These are phyloP conservation scores for Bugula neritina DNA, from an alignment of 2,888 invertebrate species.

Conservation along the genomic window DNA sequence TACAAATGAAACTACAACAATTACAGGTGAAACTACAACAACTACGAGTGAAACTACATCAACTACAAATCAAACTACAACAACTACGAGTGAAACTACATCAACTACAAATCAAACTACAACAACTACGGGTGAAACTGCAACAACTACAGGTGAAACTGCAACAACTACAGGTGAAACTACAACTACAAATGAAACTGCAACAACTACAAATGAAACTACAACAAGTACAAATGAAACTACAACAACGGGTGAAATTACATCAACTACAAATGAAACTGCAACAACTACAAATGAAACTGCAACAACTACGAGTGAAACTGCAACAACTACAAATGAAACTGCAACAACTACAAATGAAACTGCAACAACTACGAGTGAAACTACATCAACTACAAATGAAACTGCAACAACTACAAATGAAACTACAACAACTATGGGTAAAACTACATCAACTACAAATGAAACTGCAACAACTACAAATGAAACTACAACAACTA, in stretches of 20 bases:
- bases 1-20: neutral
- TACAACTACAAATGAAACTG: neutral
- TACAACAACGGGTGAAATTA: neutral
- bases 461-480: neutral
- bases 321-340: neutral
- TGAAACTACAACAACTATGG: neutral
- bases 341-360: neutral
- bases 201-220: neutral
- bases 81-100: neutral
- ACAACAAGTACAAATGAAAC: neutral
- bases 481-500: neutral
- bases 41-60: neutral
- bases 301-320: neutral
- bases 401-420: neutral
- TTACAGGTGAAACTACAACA: neutral
- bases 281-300: neutral
- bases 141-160: neutral
- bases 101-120: neutral
- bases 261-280: neutral
- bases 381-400: neutral
- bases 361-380: neutral
- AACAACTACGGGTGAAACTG: neutral
- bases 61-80: neutral
- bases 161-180: neutral
- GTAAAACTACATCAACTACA: neutral